Conservation (phyloP, 2,797 vertebrate species). For the Coilia nasus region DNA sequence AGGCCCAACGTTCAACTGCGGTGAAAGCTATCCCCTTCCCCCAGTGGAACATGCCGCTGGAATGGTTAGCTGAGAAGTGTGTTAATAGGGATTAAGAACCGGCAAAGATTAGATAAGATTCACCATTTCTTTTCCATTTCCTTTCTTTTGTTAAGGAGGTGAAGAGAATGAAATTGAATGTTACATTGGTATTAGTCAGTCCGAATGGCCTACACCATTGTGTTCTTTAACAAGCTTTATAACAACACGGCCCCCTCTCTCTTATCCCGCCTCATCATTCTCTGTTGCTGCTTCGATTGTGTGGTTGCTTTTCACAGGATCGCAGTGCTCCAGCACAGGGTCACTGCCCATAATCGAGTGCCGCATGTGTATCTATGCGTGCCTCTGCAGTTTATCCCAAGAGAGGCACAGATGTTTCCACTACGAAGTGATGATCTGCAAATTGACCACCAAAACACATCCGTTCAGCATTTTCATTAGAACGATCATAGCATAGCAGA, state of each 20-base stretch:
- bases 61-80: slow-evolving; percentile 56
- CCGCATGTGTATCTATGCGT: slow-evolving; percentile 46
- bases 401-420: slow-evolving; percentile 30
- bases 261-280: neutral
- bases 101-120: slow-evolving; percentile 64
- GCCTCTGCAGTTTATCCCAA: slow-evolving; percentile 49
- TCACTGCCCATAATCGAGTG: neutral
- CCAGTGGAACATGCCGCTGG: slow-evolving; percentile 65
- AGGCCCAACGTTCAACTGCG: slow-evolving; percentile 59
- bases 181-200: slow-evolving; percentile 43
- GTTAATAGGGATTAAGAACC: slow-evolving; percentile 55
- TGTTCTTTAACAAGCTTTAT: slow-evolving; percentile 59
- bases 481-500: slow-evolving; percentile 6
- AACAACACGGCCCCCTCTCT: slow-evolving; percentile 36
- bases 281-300: neutral
- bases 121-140: neutral
- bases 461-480: neutral
- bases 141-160: slow-evolving; percentile 56
- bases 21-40: slow-evolving; percentile 59
- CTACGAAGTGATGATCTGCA: slow-evolving; percentile 18
- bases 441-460: neutral
- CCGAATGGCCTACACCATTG: slow-evolving; percentile 63
- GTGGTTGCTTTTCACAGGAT: neutral
- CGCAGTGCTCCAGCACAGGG: neutral
- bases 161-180: slow-evolving; percentile 59